Evolutionary conservation across 2,113 vertebrate species (phyloP).

Genomic region (Galemys pyrenaicus): DNA sequence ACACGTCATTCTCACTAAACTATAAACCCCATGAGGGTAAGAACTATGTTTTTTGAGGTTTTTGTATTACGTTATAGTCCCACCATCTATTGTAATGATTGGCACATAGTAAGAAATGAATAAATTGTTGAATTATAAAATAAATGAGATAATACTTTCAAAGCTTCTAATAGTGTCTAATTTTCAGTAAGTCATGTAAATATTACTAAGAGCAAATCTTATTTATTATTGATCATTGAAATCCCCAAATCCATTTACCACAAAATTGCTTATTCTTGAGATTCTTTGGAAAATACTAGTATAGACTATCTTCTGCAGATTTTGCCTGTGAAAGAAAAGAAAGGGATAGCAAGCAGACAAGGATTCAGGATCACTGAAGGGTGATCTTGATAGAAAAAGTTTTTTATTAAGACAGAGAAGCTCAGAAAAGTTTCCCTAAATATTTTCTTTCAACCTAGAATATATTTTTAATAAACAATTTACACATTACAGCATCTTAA

Average conservation of each 20-base stretch:
- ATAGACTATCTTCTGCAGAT: not conserved
- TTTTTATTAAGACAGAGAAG: not conserved
- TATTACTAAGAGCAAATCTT: not conserved
- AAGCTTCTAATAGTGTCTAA: not conserved
- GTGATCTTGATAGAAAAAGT: not conserved
- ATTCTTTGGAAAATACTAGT: conserved; percentile 1
- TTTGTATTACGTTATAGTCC: not conserved
- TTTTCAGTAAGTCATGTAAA: not conserved
- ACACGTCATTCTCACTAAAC: not conserved
- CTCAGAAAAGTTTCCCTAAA: not conserved
- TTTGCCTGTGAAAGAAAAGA: not conserved
- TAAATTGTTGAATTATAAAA: not conserved
- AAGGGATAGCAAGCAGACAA: not conserved
- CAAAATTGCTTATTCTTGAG: not conserved
- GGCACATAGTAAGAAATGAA: not conserved
- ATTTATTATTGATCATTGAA: conserved; percentile 7
- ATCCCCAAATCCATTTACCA: not conserved
- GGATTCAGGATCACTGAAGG: not conserved
- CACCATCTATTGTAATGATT: not conserved
- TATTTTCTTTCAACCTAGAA: not conserved
- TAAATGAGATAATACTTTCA: conserved; percentile 3
- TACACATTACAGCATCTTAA: not conserved
- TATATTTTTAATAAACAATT: not conserved
- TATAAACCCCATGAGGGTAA: not conserved
- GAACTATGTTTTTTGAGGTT: not conserved